Evolutionary conservation across 2,888 invertebrate genomes (phyloP), one percentile per base, ranked within the genome.

Genomic region (Anthrax anthrax): DNA sequence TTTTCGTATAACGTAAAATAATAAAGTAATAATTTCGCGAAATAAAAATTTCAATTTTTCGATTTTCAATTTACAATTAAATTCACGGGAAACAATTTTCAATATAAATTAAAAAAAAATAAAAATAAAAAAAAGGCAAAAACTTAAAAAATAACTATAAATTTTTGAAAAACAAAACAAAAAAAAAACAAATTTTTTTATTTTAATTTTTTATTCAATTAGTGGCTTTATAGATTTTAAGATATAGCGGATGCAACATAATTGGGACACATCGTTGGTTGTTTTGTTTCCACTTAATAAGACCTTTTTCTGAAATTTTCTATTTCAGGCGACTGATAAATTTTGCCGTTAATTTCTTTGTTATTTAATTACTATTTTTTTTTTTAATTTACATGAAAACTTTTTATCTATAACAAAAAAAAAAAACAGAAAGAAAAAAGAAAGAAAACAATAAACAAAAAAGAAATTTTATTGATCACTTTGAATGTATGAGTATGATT

Each of bases 261-360:
- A 49, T 46, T 49, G 49, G 51, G 55, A 55, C 47, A 46, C 58
- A 50, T 48, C 50, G 50, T 45, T 48, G 50, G 50, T 49, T 46
- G 44, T 42, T 47, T 14, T 18, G 19, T 44, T 43, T 13, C 34
- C 23, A 23, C 23, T 23, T 23, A 6, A 6, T 6, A 4, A 23
- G 23, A 23, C 23, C 23, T 23, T 23, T 23, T 23, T 23, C 23
- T 6, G 23, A 23, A 23, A 23, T 12, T 32, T 32, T 32, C 12
- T 32, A 9, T 32, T 47, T 50, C 47, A 44, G 46, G 42, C 16
- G 18, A 18, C 32, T 18, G 45, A 39, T 32, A 37, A 14, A 14
- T 42, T 36, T n/a, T 23, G 23, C 23, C 8, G 23, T 23, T 23
- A 23, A 6, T 6, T 23, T 23, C 8, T 23, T 8, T n/a, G n/a